Percentiles rank a stretch among this genome's conserved stretches.
Conservation (phyloP, 2,888 invertebrate genomes). For the Tricholauxania praeusta region DNA sequence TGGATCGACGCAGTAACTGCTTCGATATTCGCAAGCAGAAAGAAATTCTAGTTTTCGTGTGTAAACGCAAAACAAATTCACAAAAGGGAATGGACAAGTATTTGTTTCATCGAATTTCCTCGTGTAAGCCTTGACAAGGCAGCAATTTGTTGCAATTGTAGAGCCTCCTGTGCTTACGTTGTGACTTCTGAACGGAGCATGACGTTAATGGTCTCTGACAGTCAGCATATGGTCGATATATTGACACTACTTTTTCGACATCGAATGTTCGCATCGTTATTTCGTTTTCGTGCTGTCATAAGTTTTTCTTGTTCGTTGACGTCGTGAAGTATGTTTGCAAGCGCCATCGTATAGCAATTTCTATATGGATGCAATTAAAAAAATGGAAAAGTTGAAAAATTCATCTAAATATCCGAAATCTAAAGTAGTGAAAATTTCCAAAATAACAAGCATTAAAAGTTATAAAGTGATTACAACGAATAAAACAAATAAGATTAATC, state of each 20-base stretch:
- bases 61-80: too few relatives aligned
- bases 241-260: constrained; percentile 12
- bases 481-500: neutral
- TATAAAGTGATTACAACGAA: neutral
- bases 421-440: neutral
- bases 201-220: neutral
- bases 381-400: constrained; percentile 14
- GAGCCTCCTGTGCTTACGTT: too few relatives aligned
- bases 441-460: neutral
- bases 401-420: constrained; percentile 3
- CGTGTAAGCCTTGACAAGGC: too few relatives aligned
- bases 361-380: constrained; percentile 14
- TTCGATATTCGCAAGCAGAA: too few relatives aligned
- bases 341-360: constrained; percentile 3
- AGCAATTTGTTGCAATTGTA: too few relatives aligned
- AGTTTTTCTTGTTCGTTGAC: constrained; percentile 25
- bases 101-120: too few relatives aligned
- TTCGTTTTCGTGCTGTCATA: constrained; percentile 27
- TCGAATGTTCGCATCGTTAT: neutral
- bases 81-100: too few relatives aligned
- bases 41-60: too few relatives aligned
- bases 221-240: neutral
- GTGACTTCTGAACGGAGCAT: too few relatives aligned
- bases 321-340: constrained; percentile 16
- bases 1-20: too few relatives aligned